Evolutionary conservation across 2,113 vertebrate genomes (phyloP).

Genomic region (Lynx canadensis): DNA sequence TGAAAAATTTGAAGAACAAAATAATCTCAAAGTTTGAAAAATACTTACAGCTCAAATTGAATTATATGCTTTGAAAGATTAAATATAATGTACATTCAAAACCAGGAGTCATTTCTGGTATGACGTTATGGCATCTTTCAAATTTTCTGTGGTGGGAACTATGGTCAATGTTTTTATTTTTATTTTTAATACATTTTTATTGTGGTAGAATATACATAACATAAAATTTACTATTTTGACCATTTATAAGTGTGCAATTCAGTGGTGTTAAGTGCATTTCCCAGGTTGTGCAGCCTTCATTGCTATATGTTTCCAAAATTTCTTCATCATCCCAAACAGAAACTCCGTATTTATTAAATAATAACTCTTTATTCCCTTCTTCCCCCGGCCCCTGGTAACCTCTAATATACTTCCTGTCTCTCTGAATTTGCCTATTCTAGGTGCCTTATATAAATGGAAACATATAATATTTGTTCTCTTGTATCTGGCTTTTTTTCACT

Average conservation of each 20-base stretch:
- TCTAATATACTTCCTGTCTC: neutral
- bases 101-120: neutral
- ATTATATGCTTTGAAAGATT: neutral
- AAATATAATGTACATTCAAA: neutral
- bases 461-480: neutral
- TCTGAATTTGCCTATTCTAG: neutral
- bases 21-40: conserved; percentile 36
- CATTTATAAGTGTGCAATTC: neutral
- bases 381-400: neutral
- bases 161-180: neutral
- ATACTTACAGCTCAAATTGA: neutral
- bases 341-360: neutral
- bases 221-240: neutral
- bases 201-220: neutral
- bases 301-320: neutral
- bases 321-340: neutral
- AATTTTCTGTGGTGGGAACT: neutral
- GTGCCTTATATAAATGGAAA: neutral
- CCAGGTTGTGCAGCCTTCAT: neutral
- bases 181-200: neutral
- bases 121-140: neutral
- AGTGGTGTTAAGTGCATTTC: neutral
- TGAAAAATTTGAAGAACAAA: conserved; percentile 8
- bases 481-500: neutral
- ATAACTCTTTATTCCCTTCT: neutral